Evolutionary conservation across 2,797 vertebrate species (phyloP).

Genomic region (Pelochelys cantorii): DNA sequence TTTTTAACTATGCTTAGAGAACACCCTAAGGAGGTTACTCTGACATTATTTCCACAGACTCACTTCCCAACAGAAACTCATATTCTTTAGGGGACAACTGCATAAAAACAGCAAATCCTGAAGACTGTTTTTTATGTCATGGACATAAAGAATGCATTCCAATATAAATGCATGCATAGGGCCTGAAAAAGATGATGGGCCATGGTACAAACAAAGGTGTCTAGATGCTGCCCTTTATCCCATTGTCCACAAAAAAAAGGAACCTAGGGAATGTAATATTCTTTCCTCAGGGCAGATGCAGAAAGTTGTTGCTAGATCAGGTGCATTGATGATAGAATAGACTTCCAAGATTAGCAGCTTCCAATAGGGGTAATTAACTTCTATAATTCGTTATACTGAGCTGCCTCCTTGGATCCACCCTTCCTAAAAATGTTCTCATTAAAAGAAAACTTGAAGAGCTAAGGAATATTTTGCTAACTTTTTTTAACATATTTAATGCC

Average conservation of each 20-base stretch:
- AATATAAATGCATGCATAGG: background rate
- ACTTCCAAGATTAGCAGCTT: background rate
- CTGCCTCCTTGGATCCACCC: background rate
- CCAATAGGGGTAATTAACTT: background rate
- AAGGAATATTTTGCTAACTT: background rate
- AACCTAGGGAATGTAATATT: background rate
- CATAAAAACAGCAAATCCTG: background rate
- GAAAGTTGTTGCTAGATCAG: background rate
- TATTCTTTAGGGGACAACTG: background rate
- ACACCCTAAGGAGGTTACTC: background rate
- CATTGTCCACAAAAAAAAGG: background rate
- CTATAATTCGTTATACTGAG: background rate
- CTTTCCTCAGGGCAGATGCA: fast-evolving
- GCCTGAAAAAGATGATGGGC: background rate
- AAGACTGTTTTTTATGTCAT: background rate
- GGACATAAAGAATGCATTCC: background rate
- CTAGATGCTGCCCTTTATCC: background rate
- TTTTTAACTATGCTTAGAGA: background rate
- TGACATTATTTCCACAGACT: fast-evolving
- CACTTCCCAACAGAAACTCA: background rate
- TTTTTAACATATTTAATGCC: background rate
- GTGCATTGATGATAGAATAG: background rate
- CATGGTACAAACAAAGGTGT: background rate
- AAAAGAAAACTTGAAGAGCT: background rate
- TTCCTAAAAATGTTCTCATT: background rate